phyloP scores from a whole-genome alignment of 1,140 invertebrate species.

The Holotrichia oblita region DNA sequence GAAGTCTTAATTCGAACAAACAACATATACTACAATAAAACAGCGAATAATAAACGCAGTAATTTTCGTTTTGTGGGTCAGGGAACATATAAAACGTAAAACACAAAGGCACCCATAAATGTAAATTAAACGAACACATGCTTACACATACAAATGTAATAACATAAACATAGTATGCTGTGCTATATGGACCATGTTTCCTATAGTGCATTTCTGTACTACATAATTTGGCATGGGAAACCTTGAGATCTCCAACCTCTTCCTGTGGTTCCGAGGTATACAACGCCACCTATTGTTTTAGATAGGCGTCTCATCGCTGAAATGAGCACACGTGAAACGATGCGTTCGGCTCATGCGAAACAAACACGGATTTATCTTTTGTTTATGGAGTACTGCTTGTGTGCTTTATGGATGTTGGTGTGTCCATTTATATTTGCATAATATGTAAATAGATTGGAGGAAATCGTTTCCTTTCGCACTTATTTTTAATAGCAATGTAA shows the following conservation, averaged over 20 bases:
- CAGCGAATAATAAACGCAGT: background rate
- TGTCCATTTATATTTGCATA: slow-evolving; percentile 8
- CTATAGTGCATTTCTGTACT: background rate
- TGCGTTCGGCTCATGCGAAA: no score
- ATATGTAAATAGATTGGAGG: background rate
- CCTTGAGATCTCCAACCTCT: background rate
- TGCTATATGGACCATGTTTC: slow-evolving; percentile 2
- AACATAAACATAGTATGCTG: background rate
- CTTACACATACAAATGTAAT: background rate
- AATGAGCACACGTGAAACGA: background rate
- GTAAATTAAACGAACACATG: background rate
- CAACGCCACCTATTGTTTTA: background rate
- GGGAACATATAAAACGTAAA: slow-evolving; percentile 14
- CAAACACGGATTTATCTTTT: background rate
- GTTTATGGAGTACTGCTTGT: background rate
- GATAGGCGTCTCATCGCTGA: background rate
- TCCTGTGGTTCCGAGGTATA: background rate
- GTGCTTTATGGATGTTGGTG: background rate
- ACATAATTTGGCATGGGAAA: background rate
- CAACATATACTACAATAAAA: background rate
- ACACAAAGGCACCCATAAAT: background rate
- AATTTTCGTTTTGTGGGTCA: slow-evolving; percentile 16
- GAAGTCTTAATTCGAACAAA: background rate
- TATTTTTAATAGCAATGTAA: background rate
- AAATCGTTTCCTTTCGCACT: slow-evolving; percentile 6